Conservation (phyloP, 1,140 invertebrate genomes). For the Myzus persicae region DNA sequence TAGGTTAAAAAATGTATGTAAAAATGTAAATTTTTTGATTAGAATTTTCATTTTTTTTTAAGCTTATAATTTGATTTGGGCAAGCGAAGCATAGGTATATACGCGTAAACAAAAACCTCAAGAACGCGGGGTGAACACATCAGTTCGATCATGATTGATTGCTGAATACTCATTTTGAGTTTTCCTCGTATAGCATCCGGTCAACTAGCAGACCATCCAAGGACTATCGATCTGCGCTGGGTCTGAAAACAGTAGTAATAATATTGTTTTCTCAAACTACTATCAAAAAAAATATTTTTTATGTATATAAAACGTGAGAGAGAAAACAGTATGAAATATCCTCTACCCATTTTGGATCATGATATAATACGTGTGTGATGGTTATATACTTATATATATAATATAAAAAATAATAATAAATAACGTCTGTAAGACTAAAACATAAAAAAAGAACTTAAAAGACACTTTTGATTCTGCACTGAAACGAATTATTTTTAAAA, state of each 20-base stretch:
- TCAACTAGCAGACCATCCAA: neutral
- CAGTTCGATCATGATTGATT: constrained; percentile 20
- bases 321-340: constrained; percentile 17
- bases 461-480: neutral
- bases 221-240: constrained; percentile 9
- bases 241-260: neutral
- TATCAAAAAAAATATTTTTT: neutral
- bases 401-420: neutral
- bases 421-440: neutral
- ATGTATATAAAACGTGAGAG: neutral
- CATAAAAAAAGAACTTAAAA: constrained; percentile 12
- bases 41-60: neutral
- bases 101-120: neutral
- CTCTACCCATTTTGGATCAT: constrained; percentile 10
- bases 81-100: neutral
- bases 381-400: neutral
- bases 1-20: neutral
- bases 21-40: neutral
- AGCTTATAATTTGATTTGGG: neutral
- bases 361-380: neutral
- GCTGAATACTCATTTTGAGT: neutral
- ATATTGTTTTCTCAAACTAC: neutral
- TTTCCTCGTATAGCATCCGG: neutral
- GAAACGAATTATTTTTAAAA: neutral
- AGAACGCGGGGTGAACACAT: neutral